Evolutionary conservation across 2,888 invertebrate species (phyloP), one percentile per base, ranked within the genome.

Genomic region (Graphium colonna): DNA sequence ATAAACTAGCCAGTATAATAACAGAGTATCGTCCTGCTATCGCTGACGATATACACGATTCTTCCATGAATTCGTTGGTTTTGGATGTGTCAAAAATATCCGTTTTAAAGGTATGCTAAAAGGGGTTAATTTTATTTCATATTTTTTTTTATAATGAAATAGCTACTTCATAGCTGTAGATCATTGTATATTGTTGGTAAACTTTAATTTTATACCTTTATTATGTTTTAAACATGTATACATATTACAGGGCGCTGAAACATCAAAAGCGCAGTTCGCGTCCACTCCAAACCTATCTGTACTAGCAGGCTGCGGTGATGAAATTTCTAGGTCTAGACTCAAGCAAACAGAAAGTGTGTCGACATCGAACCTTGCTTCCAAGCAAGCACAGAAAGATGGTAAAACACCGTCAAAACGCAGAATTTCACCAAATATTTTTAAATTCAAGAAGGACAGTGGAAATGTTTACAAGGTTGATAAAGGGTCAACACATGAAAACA

Each of bases 61-160:
- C 81, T 0, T 84, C 85, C 0, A 73, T 82, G 51, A 78, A 80
- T 1, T 88, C 84, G 0, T 62, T 84, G 3, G 74, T 70, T 1
- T 68, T 89, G 58, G 88, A 90, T 55, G 84, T 90, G 1, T 90
- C 90, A 1, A 90, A 86, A 62, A 90, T 90, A 68, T 84, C 89
- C 10, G 55, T 82, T 48, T 52, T 82, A 33, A 88, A 88, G 82
- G 90, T 85, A 18, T 8, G 49, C 33, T 26, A 21, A 21, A 21
- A 2, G 21, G 21, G 21, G 21, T n/a, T n/a, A n/a, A n/a, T 21
- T 21, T 21, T 21, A 3, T 21, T 21, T 21, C 21, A 40, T 4
- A 12, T 41, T 36, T 46, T 12, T 33, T n/a, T n/a, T n/a, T n/a
- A n/a, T n/a, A n/a, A n/a, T n/a, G n/a, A n/a, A n/a, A n/a, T n/a